A percentile compares a stretch with the other conserved stretches of the same genome.
Evolutionary conservation across 2,797 vertebrate genomes (phyloP).

Genomic region (Platyrinchus mystaceus): DNA sequence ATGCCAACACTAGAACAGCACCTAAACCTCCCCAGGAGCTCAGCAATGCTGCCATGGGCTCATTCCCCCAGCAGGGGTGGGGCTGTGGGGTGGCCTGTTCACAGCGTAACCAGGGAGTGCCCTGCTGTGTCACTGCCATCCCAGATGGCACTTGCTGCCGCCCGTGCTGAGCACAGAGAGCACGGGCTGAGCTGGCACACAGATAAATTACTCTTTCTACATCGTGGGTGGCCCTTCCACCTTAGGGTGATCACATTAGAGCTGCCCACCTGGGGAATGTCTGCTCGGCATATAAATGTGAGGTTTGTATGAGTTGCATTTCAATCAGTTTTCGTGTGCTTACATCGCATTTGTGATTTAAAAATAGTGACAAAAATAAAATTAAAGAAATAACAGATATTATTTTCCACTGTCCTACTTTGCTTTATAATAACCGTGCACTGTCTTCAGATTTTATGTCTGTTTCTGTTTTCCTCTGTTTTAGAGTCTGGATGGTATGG

Average conservation of each 20-base stretch:
- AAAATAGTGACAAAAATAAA: not conserved
- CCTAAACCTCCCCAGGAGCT: not conserved
- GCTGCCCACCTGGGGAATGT: not conserved
- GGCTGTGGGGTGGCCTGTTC: fast-evolving
- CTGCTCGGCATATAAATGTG: not conserved
- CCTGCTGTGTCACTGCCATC: not conserved
- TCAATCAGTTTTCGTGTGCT: not conserved
- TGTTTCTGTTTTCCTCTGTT: not conserved
- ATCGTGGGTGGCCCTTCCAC: not conserved
- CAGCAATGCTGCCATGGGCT: not conserved
- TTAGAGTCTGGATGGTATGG: not conserved
- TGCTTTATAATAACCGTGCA: not conserved
- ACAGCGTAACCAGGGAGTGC: fast-evolving
- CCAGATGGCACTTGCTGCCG: not conserved
- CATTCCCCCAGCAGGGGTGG: fast-evolving
- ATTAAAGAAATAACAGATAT: not conserved
- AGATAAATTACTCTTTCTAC: not conserved
- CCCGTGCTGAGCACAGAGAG: not conserved
- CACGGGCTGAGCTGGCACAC: not conserved
- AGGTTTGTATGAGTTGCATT: not conserved
- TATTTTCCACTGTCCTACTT: not conserved
- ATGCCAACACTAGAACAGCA: not conserved
- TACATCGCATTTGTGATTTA: not conserved
- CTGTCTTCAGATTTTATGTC: not conserved
- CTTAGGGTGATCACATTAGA: not conserved